Conservation (phyloP, 2,888 invertebrate genomes). For the Drosophila fungiperda region DNA sequence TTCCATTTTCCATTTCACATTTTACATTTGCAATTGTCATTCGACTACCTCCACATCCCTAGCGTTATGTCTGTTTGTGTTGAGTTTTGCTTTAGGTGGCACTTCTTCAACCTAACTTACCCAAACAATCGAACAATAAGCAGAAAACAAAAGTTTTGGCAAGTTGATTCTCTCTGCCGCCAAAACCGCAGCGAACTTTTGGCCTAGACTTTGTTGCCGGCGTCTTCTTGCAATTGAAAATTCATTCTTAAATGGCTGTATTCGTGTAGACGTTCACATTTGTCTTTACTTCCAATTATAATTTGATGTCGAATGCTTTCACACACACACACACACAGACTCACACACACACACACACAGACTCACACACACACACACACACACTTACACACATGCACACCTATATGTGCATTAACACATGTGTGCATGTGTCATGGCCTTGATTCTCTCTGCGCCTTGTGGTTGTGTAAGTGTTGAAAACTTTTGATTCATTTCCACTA, state of each 20-base stretch:
- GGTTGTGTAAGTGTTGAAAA: background rate
- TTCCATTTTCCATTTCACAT: conserved; percentile 30
- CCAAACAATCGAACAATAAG: background rate
- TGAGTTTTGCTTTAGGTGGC: conserved; percentile 34
- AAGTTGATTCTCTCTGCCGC: conserved; percentile 27
- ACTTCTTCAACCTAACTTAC: conserved; percentile 25
- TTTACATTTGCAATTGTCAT: conserved; percentile 6
- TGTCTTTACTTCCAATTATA: conserved; percentile 21
- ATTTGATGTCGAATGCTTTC: conserved; percentile 8
- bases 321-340: background rate
- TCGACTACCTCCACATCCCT: background rate
- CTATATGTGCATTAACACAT: background rate
- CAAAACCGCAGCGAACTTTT: conserved; percentile 47
- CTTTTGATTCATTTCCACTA: conserved; percentile 18
- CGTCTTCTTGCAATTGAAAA: conserved; percentile 19
- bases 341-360: background rate
- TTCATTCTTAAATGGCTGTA: conserved; percentile 40
- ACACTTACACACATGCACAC: background rate
- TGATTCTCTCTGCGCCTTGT: conserved; percentile 16
- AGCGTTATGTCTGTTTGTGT: conserved; percentile 10
- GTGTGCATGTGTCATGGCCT: conserved; percentile 31
- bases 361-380: background rate
- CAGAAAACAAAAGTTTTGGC: conserved; percentile 23
- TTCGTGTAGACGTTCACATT: background rate
- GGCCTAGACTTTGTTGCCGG: conserved; percentile 53